Evolutionary conservation across 1,140 invertebrate species (phyloP), one percentile per base, ranked within the genome.

Genomic region (Mycetomoellerius zeteki): DNA sequence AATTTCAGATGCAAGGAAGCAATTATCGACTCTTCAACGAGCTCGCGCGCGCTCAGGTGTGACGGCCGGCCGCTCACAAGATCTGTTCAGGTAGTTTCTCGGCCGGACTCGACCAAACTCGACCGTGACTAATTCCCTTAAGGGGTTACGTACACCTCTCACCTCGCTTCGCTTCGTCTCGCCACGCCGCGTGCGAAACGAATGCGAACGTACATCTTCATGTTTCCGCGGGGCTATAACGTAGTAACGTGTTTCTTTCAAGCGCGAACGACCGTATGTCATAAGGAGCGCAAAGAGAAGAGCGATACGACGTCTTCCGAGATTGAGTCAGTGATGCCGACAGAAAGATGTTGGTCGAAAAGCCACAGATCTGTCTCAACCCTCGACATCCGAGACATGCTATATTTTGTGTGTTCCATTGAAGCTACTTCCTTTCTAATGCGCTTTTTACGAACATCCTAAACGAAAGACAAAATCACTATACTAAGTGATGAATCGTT

Each of bases 21-120:
- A 85, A 89, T 89, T 89, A 89, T 85, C 86, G 72, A 37, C 33
- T 89, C 76, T 76, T 64, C 65, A 85, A 78, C 47, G 4, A 56
- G 58, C 24, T 37, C 43, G 37, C 81, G 60, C 27, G 80, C 24
- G 52, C 37, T 65, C 67, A 84, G 47, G 47, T 75, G 58, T 52
- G 43, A 75, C 47, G 67, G 1, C 30, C 24, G 30, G 52, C 73
- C 19, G 21, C 7, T 37, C 75, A 52, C 19, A 52, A 58, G 76
- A 58, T 62, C 52, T 43, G 76, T 86, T 86, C 77, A 69, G 37
- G 54, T 86, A 69, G 77, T 86, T 82, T 64, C 85, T 82, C 77
- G 77, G 37, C 77, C 52, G 24, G 62, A 27, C 60, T 30, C 76
- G 75, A 33, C 27, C 75, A 62, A 82, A 86, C 85, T 43, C 85